A percentile compares a stretch with the other conserved stretches of the same genome.
phyloP scores from a whole-genome alignment of 2,113 vertebrate genomes.

The Pachyramphus minor region DNA sequence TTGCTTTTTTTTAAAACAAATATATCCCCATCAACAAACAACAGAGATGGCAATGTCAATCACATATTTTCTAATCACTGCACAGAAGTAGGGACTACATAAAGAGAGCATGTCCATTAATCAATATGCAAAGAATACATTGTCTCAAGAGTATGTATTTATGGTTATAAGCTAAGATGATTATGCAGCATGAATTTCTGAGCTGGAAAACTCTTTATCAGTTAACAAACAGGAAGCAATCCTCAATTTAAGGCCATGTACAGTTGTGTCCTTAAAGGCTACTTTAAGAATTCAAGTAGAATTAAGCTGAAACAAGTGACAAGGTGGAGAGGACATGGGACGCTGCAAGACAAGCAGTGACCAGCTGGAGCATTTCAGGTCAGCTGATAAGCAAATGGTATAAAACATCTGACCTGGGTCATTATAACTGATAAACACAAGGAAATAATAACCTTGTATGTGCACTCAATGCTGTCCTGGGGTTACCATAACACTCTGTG shows the following conservation, averaged over 20 bases:
- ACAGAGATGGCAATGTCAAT: slow-evolving; percentile 11
- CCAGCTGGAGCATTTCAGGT: neutral
- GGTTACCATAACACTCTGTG: accelerated
- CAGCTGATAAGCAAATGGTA: neutral
- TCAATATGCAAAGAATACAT: slow-evolving; percentile 53
- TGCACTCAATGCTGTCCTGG: neutral
- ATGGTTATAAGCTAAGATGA: slow-evolving; percentile 38
- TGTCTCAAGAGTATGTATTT: slow-evolving; percentile 44
- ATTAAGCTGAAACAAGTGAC: slow-evolving; percentile 8
- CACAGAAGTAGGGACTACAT: neutral
- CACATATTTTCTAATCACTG: slow-evolving; percentile 1
- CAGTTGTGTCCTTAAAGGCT: neutral
- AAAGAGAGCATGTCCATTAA: slow-evolving; percentile 16
- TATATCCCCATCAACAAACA: slow-evolving; percentile 17
- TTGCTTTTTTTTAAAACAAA: neutral
- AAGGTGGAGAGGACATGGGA: neutral
- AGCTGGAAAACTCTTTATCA: slow-evolving; percentile 26
- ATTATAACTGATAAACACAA: neutral
- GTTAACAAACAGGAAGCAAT: neutral
- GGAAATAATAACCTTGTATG: neutral
- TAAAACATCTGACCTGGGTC: neutral
- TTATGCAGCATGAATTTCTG: slow-evolving; percentile 14
- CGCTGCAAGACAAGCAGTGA: neutral
- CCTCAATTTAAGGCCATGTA: neutral
- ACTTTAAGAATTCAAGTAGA: neutral